Evolutionary conservation across 2,888 invertebrate species (phyloP), one percentile per base, ranked within the genome.

Genomic region (Entomobrya proxima): DNA sequence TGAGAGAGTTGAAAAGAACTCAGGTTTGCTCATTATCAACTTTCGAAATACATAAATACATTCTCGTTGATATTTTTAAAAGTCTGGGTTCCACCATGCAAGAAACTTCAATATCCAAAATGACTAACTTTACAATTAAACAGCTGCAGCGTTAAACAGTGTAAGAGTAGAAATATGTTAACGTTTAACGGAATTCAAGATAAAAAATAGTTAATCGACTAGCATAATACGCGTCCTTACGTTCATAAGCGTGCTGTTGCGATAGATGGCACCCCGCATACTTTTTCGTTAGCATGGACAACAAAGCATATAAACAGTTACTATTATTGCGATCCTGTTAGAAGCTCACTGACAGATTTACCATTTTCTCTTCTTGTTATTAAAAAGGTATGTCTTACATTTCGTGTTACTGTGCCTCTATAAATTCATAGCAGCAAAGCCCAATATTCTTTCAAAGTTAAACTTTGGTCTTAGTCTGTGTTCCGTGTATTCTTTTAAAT

Each of bases 311-410:
- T 24, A 72, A 6, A 13, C 52, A 35, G 37, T 24, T 30, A 67
- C 37, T 35, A 35, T 32, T 6, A 21, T 21, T 24, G 52, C 55
- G 7, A 77, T 55, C 72, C 58, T 15, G 82, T 84, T 84, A 77
- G 80, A 67, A 64, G 77, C 76, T 64, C 81, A 84, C 72, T 87
- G 87, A 87, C 85, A 87, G 87, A 87, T 87, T 87, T 87, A 85
- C 84, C 72, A n/a, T 81, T 84, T 87, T 85, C 61, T 77, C 61
- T 69, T 67, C 76, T 72, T 64, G 80, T 75, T 76, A 67, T 83
- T 64, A n/a, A 82, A 75, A 64, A 76, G 75, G 74, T 82, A 67
- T 82, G 77, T 77, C 69, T 50, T 69, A 77, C 76, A 83, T 76
- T 76, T 83, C 83, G 83, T 69, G 77, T 32, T 83, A 76, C 37